Evolutionary conservation across 1,140 invertebrate genomes (phyloP).

Genomic region (Saccostrea echinata): DNA sequence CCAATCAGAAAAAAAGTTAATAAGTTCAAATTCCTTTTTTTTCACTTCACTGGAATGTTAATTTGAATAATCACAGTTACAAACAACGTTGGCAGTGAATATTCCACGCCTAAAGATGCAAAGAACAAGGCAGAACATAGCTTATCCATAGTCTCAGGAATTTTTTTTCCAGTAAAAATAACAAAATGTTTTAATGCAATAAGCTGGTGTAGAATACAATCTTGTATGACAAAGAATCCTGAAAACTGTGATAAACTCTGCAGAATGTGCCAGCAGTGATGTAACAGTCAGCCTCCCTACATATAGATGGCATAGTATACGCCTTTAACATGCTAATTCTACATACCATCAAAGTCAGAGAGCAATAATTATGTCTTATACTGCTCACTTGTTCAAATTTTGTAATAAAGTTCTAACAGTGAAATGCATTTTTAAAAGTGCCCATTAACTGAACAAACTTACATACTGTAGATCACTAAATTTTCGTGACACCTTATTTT

Average conservation of each 20-base stretch:
- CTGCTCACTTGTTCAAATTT: background rate
- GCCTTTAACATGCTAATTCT: background rate
- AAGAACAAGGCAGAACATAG: background rate
- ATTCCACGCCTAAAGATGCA: background rate
- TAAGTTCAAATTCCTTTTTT: slow-evolving; percentile 26
- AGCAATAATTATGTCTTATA: background rate
- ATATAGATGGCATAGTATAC: background rate
- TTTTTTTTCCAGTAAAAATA: background rate
- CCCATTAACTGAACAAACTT: background rate
- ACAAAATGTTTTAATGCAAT: background rate
- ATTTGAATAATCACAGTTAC: slow-evolving; percentile 3
- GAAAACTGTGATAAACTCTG: slow-evolving; percentile 10
- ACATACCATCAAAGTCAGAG: background rate
- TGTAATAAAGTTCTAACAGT: background rate
- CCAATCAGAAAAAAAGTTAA: slow-evolving; percentile 16
- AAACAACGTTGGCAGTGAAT: background rate
- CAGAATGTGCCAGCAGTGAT: background rate
- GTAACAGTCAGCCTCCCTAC: slow-evolving; percentile 1
- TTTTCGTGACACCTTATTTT: no score
- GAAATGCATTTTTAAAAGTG: no score
- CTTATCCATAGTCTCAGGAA: background rate
- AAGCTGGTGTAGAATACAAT: slow-evolving; percentile 17
- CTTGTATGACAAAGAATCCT: background rate
- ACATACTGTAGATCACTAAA: no score
- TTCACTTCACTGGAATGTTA: background rate